Evolutionary conservation across 1,140 invertebrate genomes (phyloP), one percentile per base, ranked within the genome.

Genomic region (Atta texana): DNA sequence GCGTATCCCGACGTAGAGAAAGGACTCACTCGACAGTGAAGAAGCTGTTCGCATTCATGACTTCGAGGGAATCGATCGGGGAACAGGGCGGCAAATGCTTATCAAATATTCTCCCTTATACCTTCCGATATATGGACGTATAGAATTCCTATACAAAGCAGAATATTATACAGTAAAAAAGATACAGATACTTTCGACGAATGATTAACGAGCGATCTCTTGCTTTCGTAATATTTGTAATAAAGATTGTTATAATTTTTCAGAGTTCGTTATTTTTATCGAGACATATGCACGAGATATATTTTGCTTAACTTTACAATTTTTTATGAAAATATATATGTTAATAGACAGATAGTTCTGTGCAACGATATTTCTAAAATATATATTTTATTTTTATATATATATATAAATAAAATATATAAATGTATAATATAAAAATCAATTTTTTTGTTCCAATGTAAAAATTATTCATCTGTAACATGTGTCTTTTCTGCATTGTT

Each of bases 31-130:
- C 61, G 55, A 81, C 61, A 57, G 63, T 81, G 72, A 86, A 59
- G 66, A 86, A 80, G 63, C 63, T 51, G 61, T 64, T 87, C 44
- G 81, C 53, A 76, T 85, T 85, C 72, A 68, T 75, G 71, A 55
- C 68, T 85, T 59, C 49, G 81, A 71, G 55, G 86, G 71, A 85
- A 87, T 85, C 59, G 71, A 85, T 75, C 69, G 61, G 14, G 53
- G 24, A 61, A 51, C 39, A 34, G 39, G 31, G 34, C 18, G 28
- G 55, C 24, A 61, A 84, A 74, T 57, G 69, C n/a, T 74, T 75
- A 75, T 84, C 69, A 63, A 84, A 39, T 34, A 49, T 74, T 61
- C 55, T 75, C 28, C n/a, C 55, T 61, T 61, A 61, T 34, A 24
- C 16, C 59, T n/a, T 21, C 21, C 44, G 39, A 49, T n/a, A 49